These are phyloP conservation scores for Phyllostomus hastatus DNA, from an alignment of 2,113 vertebrate species.

Conservation along the genomic window DNA sequence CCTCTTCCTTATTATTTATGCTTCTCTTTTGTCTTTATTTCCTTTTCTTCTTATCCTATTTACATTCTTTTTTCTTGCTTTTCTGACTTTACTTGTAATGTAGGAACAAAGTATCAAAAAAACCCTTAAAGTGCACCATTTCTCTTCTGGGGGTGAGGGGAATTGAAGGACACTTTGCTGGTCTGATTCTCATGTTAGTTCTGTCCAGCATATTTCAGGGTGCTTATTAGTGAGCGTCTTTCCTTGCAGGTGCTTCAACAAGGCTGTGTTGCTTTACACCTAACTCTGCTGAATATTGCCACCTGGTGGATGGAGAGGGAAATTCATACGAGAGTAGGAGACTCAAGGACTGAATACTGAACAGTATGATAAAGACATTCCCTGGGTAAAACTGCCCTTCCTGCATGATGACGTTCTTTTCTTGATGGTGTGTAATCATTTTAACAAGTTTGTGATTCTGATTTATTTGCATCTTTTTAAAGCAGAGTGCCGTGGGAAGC, in stretches of 20 bases:
- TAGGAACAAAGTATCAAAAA: background rate
- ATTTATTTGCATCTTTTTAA: background rate
- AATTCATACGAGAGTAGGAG: background rate
- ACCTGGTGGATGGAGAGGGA: constrained; percentile 36
- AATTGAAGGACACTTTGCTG: background rate
- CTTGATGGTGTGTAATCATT: background rate
- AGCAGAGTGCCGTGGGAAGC: background rate
- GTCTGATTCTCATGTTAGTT: background rate
- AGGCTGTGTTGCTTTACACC: background rate
- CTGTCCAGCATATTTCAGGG: background rate
- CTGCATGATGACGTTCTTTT: background rate
- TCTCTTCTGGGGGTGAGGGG: background rate
- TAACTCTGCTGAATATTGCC: constrained; percentile 43
- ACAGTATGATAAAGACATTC: background rate
- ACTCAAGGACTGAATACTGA: background rate
- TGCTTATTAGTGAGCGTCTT: background rate
- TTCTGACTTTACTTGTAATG: background rate
- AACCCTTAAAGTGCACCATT: background rate
- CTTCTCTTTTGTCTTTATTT: background rate
- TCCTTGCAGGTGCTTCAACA: background rate
- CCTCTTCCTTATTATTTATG: background rate
- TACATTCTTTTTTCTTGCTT: background rate
- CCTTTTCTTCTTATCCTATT: background rate
- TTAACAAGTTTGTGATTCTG: background rate
- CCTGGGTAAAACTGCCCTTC: background rate